A percentile compares a stretch with the other conserved stretches of the same genome.
Evolutionary conservation across 1,140 invertebrate genomes (phyloP).

Genomic region (Drosophila subpulchrella): DNA sequence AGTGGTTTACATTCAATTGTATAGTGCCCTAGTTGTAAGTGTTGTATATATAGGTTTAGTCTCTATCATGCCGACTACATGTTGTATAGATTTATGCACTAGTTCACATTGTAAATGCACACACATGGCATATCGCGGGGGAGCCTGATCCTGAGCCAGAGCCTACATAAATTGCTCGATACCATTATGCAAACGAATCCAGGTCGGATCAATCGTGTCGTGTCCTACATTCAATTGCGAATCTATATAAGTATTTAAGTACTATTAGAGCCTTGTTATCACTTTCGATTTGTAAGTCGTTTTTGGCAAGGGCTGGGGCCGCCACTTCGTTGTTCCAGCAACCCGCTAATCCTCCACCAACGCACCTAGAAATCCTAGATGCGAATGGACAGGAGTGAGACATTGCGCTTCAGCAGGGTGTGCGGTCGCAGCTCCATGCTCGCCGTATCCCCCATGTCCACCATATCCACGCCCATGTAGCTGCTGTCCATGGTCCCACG

Average conservation of each 20-base stretch:
- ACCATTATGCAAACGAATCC: constrained; percentile 24
- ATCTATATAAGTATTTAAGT: constrained; percentile 68
- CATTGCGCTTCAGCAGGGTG: constrained; percentile 79
- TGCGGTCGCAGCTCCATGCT: constrained; percentile 57
- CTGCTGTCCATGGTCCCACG: constrained; percentile 67
- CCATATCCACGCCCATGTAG: constrained; percentile 67
- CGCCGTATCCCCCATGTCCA: constrained; percentile 54
- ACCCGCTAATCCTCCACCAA: constrained; percentile 26
- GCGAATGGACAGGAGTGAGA: constrained; percentile 82
- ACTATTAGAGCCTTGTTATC: constrained; percentile 81
- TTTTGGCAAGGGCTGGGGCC: constrained; percentile 55
- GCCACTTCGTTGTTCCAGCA: constrained; percentile 56
- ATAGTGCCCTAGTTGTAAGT: constrained; percentile 67
- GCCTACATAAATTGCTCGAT: constrained; percentile 40
- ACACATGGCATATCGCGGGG: constrained; percentile 44
- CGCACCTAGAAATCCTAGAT: constrained; percentile 52
- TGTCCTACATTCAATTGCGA: constrained; percentile 62
- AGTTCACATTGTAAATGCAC: constrained; percentile 79
- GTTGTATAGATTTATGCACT: constrained; percentile 66
- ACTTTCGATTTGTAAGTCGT: constrained; percentile 78
- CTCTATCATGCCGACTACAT: constrained; percentile 53
- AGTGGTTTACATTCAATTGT: constrained; percentile 75
- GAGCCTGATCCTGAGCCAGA: not conserved
- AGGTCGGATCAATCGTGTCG: constrained; percentile 12
- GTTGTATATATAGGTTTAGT: constrained; percentile 40